Conservation (phyloP, 2,797 vertebrate genomes). For the Emydoidea blandingii region DNA sequence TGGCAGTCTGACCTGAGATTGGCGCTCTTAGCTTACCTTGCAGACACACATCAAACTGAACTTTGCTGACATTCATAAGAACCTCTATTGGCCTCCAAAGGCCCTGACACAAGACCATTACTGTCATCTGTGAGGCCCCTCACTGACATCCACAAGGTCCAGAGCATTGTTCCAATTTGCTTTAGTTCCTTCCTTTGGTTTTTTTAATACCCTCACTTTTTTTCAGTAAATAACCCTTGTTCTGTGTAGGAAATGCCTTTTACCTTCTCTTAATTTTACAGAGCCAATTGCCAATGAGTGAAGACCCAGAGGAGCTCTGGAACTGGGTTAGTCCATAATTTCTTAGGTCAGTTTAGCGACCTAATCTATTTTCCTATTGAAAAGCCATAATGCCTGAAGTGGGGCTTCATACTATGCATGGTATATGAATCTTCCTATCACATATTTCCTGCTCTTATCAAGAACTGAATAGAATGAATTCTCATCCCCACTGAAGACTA, state of each 20-base stretch:
- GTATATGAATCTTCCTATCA: not conserved
- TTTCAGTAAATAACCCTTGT: not conserved
- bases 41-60: not conserved
- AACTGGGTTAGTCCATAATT: not conserved
- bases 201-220: not conserved
- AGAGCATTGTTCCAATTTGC: not conserved
- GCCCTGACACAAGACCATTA: not conserved
- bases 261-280: not conserved
- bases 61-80: not conserved
- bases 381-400: not conserved
- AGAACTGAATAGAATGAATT: not conserved
- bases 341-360: not conserved
- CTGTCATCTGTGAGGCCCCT: not conserved
- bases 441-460: conserved; percentile 1
- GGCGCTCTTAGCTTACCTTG: not conserved
- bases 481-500: not conserved
- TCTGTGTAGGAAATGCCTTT: not conserved
- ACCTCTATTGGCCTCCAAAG: not conserved
- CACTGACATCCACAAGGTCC: not conserved
- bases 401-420: not conserved
- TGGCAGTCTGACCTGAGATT: not conserved
- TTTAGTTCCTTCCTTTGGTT: not conserved
- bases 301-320: not conserved
- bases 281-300: not conserved
- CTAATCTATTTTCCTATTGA: not conserved